A percentile compares a stretch with the other conserved stretches of the same genome.
These are phyloP conservation scores for Drosophila ercepeae DNA, from an alignment of 1,140 invertebrate genomes.

Conservation along the genomic window DNA sequence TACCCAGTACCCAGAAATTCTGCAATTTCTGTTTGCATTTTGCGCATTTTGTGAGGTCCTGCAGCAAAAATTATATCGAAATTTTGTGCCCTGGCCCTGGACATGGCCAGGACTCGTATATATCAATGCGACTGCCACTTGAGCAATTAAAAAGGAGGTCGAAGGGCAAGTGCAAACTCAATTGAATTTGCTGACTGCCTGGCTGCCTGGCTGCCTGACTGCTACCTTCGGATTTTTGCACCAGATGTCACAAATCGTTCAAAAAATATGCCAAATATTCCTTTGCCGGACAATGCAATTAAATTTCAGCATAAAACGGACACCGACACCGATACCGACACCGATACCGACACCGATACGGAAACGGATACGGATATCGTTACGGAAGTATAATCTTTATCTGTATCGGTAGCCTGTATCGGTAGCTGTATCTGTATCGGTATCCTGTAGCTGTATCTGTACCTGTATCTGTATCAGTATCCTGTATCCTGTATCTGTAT, in stretches of 20 bases:
- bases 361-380: background rate
- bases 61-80: conserved; percentile 14
- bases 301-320: conserved; percentile 21
- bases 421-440: background rate
- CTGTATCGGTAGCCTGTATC: too few relatives aligned
- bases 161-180: background rate
- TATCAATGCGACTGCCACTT: conserved; percentile 33
- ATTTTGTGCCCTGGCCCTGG: conserved; percentile 5
- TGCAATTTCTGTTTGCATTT: conserved; percentile 31
- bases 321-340: background rate
- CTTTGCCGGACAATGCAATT: conserved; percentile 52
- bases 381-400: background rate
- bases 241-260: conserved; percentile 42
- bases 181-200: conserved; percentile 32
- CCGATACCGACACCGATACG: too few relatives aligned
- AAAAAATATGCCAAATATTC: conserved; percentile 45
- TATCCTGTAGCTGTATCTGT: background rate
- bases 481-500: conserved; percentile 2
- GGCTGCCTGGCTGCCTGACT: too few relatives aligned
- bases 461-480: too few relatives aligned
- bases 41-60: conserved; percentile 30
- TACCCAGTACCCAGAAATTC: too few relatives aligned
- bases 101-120: too few relatives aligned
- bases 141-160: conserved; percentile 41
- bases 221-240: conserved; percentile 18